phyloP scores from a whole-genome alignment of 2,797 vertebrate species.

The Apogon talboti region DNA sequence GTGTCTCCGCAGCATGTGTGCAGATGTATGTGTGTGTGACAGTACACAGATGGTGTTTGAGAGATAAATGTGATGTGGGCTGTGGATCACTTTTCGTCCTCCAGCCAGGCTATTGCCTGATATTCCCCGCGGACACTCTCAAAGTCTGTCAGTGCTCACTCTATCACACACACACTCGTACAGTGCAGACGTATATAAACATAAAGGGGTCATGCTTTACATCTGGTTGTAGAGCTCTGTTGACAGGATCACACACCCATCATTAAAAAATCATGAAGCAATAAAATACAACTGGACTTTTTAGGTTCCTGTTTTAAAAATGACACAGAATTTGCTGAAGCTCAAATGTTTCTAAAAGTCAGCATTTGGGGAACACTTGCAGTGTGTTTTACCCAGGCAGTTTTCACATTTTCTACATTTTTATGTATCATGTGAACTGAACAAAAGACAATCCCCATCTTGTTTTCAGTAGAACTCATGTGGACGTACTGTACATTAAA shows the following conservation, averaged over 20 bases:
- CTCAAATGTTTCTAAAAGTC: too few relatives aligned
- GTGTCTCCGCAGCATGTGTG: conserved; percentile 11
- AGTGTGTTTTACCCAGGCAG: too few relatives aligned
- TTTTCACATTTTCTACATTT: too few relatives aligned
- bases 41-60: conserved; percentile 72
- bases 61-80: conserved; percentile 64
- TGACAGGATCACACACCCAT: conserved; percentile 3
- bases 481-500: too few relatives aligned
- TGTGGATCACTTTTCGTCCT: conserved; percentile 69
- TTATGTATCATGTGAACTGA: too few relatives aligned
- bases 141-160: conserved; percentile 25
- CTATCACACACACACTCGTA: neutral
- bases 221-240: conserved; percentile 19
- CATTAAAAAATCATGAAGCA: neutral
- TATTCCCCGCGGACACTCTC: conserved; percentile 45
- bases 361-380: too few relatives aligned
- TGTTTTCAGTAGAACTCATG: too few relatives aligned
- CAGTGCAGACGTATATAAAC: neutral
- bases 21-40: conserved; percentile 47
- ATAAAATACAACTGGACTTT: neutral
- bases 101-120: conserved; percentile 41
- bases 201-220: conserved; percentile 4
- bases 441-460: too few relatives aligned
- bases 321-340: too few relatives aligned
- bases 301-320: neutral